phyloP scores from a whole-genome alignment of 2,797 vertebrate species.

The Phylloscopus collybita region DNA sequence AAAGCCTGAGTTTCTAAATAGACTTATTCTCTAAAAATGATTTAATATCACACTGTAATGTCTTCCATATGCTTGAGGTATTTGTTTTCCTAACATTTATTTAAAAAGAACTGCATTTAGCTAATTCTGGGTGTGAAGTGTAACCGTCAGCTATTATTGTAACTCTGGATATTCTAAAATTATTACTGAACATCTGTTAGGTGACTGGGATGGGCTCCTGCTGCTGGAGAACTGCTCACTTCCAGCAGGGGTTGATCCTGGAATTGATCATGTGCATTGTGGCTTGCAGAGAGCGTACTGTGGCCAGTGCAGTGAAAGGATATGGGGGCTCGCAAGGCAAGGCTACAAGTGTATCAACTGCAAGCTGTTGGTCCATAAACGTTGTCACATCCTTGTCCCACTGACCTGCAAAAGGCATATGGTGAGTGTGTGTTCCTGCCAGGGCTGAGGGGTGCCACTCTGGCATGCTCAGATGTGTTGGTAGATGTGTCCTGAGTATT shows the following conservation, averaged over 20 bases:
- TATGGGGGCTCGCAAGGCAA: slow-evolving; percentile 96
- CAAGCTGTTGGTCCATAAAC: slow-evolving; percentile 98
- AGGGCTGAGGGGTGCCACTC: accelerated
- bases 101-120: background rate
- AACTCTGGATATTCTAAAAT: background rate
- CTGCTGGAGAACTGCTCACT: background rate
- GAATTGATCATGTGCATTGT: background rate
- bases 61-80: background rate
- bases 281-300: slow-evolving; percentile 89
- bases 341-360: slow-evolving; percentile 99
- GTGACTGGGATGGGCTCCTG: background rate
- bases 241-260: background rate
- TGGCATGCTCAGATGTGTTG: background rate
- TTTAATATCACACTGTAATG: background rate
- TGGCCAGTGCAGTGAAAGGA: slow-evolving; percentile 97
- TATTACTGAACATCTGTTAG: background rate
- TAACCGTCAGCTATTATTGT: background rate
- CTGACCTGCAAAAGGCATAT: slow-evolving; percentile 98
- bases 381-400: slow-evolving; percentile 92
- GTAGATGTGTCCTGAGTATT: accelerated
- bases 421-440: slow-evolving; percentile 81
- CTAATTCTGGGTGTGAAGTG: background rate
- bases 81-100: background rate
- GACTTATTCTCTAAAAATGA: background rate
- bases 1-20: background rate